Base-by-base conservation (phyloP, 2,888 invertebrate genomes). In the Melanophora roralis region DNA sequence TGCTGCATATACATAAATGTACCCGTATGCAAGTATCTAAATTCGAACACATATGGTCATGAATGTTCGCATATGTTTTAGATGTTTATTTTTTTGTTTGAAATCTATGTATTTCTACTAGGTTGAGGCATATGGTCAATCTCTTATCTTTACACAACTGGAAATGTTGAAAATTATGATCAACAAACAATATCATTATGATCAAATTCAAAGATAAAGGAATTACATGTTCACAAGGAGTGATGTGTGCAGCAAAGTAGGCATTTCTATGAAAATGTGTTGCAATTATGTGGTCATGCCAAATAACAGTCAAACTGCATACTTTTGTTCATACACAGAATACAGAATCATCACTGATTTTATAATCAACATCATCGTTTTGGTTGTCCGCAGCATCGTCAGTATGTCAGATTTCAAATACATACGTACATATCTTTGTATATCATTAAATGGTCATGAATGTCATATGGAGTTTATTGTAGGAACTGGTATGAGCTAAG, bases 381-480 rank as follows among this genome's bases (percentile, higher is more conserved):
- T 43, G 32, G 43, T 23, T 49, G 16, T 40, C 43, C 43, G 27
- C 16, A 19, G 23, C 53, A 27, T 40, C 69, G 64, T 57, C 62
- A 68, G 69, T 71, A 67, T 45, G 79, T 71, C 79, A 64, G 65
- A 59, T 71, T 36, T 38, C n/a, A n/a, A n/a, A n/a, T n/a, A n/a
- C n/a, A n/a, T n/a, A n/a, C n/a, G 55, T 53, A 60, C 72, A 76
- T 72, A 72, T 67, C 75, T 80, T 75, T 72, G 71, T 75, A 75
- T 75, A 72, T 68, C 67, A 76, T 80, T 80, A 76, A 80, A 80
- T 68, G 75, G 72, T 80, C 80, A 76, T 80, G 76, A 75, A 80
- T 75, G 75, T 80, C 79, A 76, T 73, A 68, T 68, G 57, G 64
- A 72, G 68, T 51, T 74, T 69, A 45, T 49, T 69, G 47, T 34